phyloP scores from a whole-genome alignment of 2,797 vertebrate species.

The Sitta carolinensis region DNA sequence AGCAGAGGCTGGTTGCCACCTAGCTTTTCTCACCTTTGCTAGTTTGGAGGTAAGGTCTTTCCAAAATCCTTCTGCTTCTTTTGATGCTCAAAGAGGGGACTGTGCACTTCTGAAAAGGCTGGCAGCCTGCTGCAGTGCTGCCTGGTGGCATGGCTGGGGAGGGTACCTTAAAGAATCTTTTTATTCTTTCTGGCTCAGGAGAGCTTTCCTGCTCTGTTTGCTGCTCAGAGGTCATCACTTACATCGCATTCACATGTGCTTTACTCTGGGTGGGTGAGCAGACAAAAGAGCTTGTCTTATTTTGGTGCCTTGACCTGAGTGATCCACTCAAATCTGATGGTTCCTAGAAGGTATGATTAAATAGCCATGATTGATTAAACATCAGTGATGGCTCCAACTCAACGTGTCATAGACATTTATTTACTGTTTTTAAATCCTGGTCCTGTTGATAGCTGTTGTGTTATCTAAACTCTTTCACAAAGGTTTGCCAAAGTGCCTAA shows the following conservation, averaged over 20 bases:
- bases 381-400: background rate
- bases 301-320: background rate
- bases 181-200: background rate
- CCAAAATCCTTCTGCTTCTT: background rate
- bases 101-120: background rate
- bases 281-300: slow-evolving; percentile 11
- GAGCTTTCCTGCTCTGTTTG: background rate
- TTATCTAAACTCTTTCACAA: background rate
- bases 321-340: background rate
- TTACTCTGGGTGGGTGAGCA: background rate
- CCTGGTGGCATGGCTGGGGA: background rate
- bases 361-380: slow-evolving; percentile 3
- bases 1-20: background rate
- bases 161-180: background rate
- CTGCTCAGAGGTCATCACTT: background rate
- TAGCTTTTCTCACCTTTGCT: background rate
- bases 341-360: background rate
- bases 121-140: background rate
- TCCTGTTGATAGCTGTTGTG: background rate
- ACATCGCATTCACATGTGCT: background rate
- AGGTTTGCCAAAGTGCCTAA: background rate
- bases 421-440: background rate
- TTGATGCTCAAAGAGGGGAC: background rate
- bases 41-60: background rate
- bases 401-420: background rate